Evolutionary conservation across 92 coral and sea anemone genomes (phyloP).

Genomic region (Zoanthus solanderi): DNA sequence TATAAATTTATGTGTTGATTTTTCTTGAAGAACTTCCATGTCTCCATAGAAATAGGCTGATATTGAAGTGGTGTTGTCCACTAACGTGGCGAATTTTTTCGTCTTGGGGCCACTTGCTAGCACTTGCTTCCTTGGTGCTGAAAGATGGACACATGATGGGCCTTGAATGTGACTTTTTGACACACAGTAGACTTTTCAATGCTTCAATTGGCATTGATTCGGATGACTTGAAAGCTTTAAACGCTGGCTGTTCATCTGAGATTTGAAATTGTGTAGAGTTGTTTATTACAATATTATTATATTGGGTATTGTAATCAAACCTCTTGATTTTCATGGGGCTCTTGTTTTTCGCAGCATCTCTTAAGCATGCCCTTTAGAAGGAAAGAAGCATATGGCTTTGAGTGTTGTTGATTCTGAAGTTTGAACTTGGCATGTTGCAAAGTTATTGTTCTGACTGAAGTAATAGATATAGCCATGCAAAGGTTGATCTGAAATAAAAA

Average conservation of each 20-base stretch:
- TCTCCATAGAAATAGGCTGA: constrained; percentile 15
- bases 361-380: not conserved
- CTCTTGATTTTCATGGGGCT: not conserved
- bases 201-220: not conserved
- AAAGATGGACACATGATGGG: not conserved
- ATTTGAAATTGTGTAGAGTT: not conserved
- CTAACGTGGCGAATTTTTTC: not conserved
- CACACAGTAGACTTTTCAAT: not conserved
- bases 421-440: not conserved
- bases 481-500: not conserved
- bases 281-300: constrained; percentile 11
- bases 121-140: not conserved
- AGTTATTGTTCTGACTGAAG: not conserved
- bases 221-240: not conserved
- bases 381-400: constrained; percentile 5
- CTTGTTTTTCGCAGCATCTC: not conserved
- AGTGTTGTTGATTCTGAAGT: not conserved
- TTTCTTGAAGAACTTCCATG: not conserved
- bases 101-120: not conserved
- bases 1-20: not conserved
- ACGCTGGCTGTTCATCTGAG: not conserved
- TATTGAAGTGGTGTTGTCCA: not conserved
- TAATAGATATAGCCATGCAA: not conserved
- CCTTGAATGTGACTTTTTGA: not conserved
- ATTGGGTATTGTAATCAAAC: constrained; percentile 3